A percentile compares a stretch with the other conserved stretches of the same genome.
These are phyloP conservation scores for Microctonus hyperodae DNA, from an alignment of 2,888 invertebrate species.

Conservation along the genomic window DNA sequence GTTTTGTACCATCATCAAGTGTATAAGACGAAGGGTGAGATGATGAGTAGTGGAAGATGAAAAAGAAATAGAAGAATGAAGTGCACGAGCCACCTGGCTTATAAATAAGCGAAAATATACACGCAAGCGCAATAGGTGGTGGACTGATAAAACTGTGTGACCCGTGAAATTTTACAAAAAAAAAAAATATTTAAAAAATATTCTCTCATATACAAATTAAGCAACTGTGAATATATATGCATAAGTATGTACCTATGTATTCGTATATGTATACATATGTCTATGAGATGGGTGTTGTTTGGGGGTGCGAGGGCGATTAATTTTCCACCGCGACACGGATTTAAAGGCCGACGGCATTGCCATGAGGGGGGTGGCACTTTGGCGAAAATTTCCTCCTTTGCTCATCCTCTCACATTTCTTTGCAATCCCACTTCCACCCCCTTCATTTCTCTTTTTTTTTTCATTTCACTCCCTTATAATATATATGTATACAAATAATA, in stretches of 20 bases:
- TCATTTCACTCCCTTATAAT: background rate
- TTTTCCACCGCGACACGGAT: conserved; percentile 46
- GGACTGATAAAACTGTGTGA: conserved; percentile 26
- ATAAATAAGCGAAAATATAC: too few relatives aligned
- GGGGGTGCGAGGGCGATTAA: conserved; percentile 43
- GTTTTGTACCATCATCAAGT: background rate
- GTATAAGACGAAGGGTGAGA: background rate
- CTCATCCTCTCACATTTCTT: conserved; percentile 19
- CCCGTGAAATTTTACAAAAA: conserved; percentile 18
- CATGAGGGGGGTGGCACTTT: conserved; percentile 6
- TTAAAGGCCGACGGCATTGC: conserved; percentile 34
- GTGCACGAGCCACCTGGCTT: conserved; percentile 7
- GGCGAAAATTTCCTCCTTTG: conserved; percentile 25
- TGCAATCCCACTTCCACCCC: background rate
- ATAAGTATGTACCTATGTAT: too few relatives aligned
- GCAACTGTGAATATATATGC: background rate
- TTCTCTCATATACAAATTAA: background rate
- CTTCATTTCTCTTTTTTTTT: conserved; percentile 5
- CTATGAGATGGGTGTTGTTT: conserved; percentile 5
- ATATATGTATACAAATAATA: background rate
- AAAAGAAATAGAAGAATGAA: conserved; percentile 3
- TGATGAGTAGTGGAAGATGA: conserved; percentile 10
- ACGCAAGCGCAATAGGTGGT: conserved; percentile 13
- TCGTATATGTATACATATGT: background rate
- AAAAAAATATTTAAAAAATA: background rate